Percentiles rank a stretch among this genome's conserved stretches.
Conservation (phyloP, 2,797 vertebrate species). For the Oreochromis mossambicus region DNA sequence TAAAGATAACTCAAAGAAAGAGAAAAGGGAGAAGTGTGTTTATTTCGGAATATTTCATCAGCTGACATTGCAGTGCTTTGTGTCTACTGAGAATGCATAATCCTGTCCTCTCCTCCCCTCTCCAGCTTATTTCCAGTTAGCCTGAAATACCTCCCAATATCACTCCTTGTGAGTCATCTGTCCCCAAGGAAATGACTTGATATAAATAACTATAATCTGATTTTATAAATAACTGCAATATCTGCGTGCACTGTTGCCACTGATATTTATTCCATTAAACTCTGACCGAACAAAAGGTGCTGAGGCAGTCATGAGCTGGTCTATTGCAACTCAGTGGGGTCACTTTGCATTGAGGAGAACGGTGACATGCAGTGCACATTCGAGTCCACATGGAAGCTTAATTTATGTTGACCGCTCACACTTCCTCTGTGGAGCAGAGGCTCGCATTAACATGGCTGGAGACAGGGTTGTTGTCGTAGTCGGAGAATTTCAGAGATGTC, state of each 20-base stretch:
- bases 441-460: slow-evolving; percentile 22
- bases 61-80: slow-evolving; percentile 19
- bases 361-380: slow-evolving; percentile 15
- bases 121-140: slow-evolving; percentile 12
- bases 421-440: slow-evolving; percentile 22
- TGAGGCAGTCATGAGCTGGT: slow-evolving; percentile 41
- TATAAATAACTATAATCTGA: slow-evolving; percentile 70
- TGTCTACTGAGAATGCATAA: slow-evolving; percentile 31
- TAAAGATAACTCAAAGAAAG: slow-evolving; percentile 25
- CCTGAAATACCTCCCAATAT: slow-evolving; percentile 58
- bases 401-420: slow-evolving; percentile 48
- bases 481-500: neutral
- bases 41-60: slow-evolving; percentile 58
- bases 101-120: slow-evolving; percentile 4
- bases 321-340: slow-evolving; percentile 32
- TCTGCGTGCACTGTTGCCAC: slow-evolving; percentile 44
- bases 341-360: slow-evolving; percentile 35
- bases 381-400: slow-evolving; percentile 11
- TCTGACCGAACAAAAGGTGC: slow-evolving; percentile 51
- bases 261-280: slow-evolving; percentile 62
- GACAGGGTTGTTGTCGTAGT: slow-evolving; percentile 18
- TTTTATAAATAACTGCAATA: slow-evolving; percentile 71
- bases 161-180: slow-evolving; percentile 60
- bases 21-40: slow-evolving; percentile 25
- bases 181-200: slow-evolving; percentile 65